A percentile compares a stretch with the other conserved stretches of the same genome.
These are phyloP conservation scores for Pardalotus punctatus DNA, from an alignment of 2,113 vertebrate species.

Conservation along the genomic window DNA sequence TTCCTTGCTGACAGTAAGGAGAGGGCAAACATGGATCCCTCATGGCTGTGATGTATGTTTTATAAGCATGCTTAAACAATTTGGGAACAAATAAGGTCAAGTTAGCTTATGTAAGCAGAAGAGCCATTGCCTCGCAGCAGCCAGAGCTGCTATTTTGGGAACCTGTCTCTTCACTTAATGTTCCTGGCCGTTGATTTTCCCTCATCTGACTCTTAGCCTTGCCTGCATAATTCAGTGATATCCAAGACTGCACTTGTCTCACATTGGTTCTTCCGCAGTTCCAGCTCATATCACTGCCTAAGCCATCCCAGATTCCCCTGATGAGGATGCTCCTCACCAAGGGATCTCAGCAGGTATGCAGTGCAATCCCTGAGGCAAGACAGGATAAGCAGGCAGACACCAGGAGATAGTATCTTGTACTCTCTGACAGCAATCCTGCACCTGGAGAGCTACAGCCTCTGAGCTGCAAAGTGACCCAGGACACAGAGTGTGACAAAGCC, in stretches of 20 bases:
- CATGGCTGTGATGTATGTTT: neutral
- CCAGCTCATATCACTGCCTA: neutral
- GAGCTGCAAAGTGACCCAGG: neutral
- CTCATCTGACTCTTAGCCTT: constrained; percentile 4
- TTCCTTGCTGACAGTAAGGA: neutral
- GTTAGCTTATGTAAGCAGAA: constrained; percentile 38
- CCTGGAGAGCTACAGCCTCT: neutral
- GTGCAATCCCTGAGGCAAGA: neutral
- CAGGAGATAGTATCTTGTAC: neutral
- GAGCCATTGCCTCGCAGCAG: constrained; percentile 18
- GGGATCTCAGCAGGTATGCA: neutral
- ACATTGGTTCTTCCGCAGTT: neutral
- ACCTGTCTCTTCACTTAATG: constrained; percentile 42
- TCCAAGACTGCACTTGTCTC: neutral
- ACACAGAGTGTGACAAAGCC: neutral
- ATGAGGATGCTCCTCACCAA: neutral
- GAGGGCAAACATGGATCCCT: neutral
- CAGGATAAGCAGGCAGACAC: neutral
- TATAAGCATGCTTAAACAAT: neutral
- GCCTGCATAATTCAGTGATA: neutral
- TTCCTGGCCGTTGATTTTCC: neutral
- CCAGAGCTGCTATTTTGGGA: constrained; percentile 26
- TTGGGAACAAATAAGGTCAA: constrained; percentile 47
- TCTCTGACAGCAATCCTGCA: neutral
- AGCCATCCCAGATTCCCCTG: neutral